Evolutionary conservation across 2,888 invertebrate species (phyloP), one percentile per base, ranked within the genome.

Genomic region (Epistrophe eligans): DNA sequence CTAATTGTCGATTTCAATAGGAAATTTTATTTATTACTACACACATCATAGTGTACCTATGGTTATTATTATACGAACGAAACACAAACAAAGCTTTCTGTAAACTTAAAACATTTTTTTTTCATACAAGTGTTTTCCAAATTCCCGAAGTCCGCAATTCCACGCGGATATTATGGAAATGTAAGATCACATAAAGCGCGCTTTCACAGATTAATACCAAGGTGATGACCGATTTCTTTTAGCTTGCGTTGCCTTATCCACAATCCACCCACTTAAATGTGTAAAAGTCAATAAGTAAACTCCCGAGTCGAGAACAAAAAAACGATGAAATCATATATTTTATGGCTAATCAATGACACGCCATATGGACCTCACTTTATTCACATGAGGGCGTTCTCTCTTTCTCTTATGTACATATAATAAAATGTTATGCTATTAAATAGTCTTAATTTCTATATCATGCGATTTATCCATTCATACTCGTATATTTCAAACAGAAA

Each of bases 381-480:
- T 35, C 32, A 48, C n/a, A 48, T 10, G 32, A 50, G 50, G 67
- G 67, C 50, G 67, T 67, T 66, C 7, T 67, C 15, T 60, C 5
- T 19, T 24, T 67, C 15, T 60, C 2, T 19, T 19, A 0, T 60
- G 13, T 11, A 4, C 5, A 17, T 24, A 28, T 17, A 11, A 32
- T 19, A n/a, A n/a, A 10, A 24, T 45, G 28, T 28, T 28, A 45
- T 28, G 64, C 28, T 32, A 48, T 45, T 32, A 64, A 64, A 66
- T 35, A 13, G 48, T 35, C 66, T 50, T 38, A 67, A 50, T 67
- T 67, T 50, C 67, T 50, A 48, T 67, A 50, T 32, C 79, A 66
- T 71, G 74, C 70, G 58, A 83, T 79, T 52, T 74, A 64, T 74
- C 74, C 43, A 48, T 71, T 70, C 55, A 50, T 40, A 62, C n/a